Base-by-base conservation (phyloP, 2,888 invertebrate genomes). In the Scelioninae gen. 2 region DNA sequence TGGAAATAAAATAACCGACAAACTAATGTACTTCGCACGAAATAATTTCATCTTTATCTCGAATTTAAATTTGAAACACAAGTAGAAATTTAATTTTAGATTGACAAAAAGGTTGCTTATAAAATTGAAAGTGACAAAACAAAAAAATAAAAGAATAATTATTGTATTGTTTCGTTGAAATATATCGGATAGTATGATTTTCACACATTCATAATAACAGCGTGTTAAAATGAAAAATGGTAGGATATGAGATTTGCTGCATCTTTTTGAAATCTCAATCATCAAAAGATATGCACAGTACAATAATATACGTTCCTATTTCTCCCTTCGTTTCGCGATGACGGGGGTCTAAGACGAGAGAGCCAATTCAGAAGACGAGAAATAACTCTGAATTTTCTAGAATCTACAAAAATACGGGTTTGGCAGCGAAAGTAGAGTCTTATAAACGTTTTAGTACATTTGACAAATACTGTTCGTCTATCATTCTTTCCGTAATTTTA, bases 261-360 rank as follows among this genome's bases (percentile, higher is more conserved):
- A 53, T 64, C 15, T 43, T 64, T 39, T 53, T 43, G 19, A 43
- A 19, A 43, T 45, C 41, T 2, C 25, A 52, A 33, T 45, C 45
- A 53, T 25, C 35, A 45, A 64, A 64, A 52, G 33, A 53, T 53
- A 53, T 53, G 25, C 63, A 33, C 33, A 45, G 53, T 45, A 22
- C 19, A 53, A 48, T 64, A 64, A 64, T 45, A 28, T 35, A 39
- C 52, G 35, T 45, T 53, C 45, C 15, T 53, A 35, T 35, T 64
- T 52, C 45, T 53, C 53, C 63, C 53, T 64, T 64, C 43, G 52
- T 64, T 53, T 35, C 11, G 25, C 52, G 31, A 64, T 53, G 63
- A 53, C 53, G 33, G 35, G 45, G 53, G 45, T 64, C 63, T 53
- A 64, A 64, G 52, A 64, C n/a, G 53, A 39, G 52, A 53, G 33